Percentiles rank a stretch among this genome's conserved stretches.
Evolutionary conservation across 30 jellyfish, hydroid and myxozoan genomes (phyloP).

Genomic region (Nemopilema nomurai): DNA sequence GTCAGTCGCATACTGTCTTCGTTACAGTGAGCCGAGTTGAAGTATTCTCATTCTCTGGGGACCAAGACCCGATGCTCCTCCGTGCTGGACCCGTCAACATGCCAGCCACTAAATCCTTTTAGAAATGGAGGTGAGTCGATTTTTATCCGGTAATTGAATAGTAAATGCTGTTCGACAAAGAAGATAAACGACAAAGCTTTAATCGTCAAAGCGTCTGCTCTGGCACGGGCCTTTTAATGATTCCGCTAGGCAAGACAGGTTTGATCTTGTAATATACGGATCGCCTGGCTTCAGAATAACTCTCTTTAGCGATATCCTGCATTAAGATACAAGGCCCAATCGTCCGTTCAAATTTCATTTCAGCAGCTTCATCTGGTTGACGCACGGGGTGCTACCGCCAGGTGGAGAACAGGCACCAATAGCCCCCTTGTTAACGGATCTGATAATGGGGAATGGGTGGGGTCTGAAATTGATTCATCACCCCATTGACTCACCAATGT

Average conservation of each 20-base stretch:
- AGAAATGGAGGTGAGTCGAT: neutral
- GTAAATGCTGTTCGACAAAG: neutral
- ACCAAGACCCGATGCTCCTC: neutral
- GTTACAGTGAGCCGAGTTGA: no score
- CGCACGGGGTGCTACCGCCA: no score
- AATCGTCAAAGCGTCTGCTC: neutral
- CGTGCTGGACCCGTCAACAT: neutral
- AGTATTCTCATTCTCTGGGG: no score
- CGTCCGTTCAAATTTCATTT: neutral
- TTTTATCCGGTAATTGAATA: neutral
- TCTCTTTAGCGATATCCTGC: neutral
- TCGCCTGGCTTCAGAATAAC: neutral
- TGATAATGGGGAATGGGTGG: no score
- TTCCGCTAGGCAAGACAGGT: neutral
- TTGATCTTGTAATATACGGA: neutral
- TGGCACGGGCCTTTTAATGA: neutral
- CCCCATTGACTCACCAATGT: no score
- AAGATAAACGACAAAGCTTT: neutral
- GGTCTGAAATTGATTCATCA: no score
- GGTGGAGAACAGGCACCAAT: no score
- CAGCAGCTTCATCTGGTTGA: no score
- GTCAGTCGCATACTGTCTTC: no score
- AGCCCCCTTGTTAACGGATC: no score
- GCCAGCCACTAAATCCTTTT: neutral
- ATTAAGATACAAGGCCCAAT: neutral